These are phyloP conservation scores for Patella depressa DNA, from an alignment of 2,888 invertebrate species.

Conservation along the genomic window DNA sequence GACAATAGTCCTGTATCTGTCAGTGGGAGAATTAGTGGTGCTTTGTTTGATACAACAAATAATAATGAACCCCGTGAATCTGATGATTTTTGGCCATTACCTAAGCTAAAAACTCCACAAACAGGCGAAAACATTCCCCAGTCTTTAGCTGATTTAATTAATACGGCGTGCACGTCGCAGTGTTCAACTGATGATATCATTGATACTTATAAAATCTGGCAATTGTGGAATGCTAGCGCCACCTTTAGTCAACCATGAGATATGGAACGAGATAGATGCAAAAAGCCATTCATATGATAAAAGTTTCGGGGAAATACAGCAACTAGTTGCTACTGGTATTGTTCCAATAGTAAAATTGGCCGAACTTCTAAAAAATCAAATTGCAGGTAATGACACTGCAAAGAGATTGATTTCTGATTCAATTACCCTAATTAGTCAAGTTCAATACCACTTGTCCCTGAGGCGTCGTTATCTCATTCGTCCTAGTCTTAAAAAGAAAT, in stretches of 20 bases:
- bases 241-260: background rate
- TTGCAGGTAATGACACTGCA: background rate
- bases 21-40: background rate
- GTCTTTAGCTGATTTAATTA: background rate
- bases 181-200: background rate
- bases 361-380: background rate
- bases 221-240: background rate
- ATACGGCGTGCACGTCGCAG: background rate
- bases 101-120: background rate
- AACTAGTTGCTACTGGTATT: background rate
- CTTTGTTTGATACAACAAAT: background rate
- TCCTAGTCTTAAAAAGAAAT: constrained; percentile 1
- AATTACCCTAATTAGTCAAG: background rate
- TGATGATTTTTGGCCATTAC: background rate
- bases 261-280: background rate
- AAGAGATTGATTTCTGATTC: background rate
- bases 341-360: background rate
- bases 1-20: background rate
- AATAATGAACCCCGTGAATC: background rate
- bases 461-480: background rate
- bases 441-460: background rate
- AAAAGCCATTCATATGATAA: background rate
- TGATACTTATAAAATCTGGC: background rate
- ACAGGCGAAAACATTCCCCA: background rate
- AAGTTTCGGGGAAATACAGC: background rate